These are phyloP conservation scores for Dasypolia templi DNA, from an alignment of 2,888 invertebrate species.

Conservation along the genomic window DNA sequence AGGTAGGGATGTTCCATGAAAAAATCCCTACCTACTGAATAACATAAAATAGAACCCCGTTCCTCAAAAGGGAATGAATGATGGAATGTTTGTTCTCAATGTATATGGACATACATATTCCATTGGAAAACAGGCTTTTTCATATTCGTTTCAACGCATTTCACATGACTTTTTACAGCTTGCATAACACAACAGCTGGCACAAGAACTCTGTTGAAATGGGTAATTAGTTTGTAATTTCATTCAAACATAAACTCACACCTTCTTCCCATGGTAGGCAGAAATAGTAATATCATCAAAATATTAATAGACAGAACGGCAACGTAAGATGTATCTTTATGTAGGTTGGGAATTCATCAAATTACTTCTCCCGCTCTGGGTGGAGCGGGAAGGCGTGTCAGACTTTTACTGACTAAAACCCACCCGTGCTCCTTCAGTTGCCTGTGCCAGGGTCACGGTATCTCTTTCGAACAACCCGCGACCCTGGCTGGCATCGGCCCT, in stretches of 20 bases:
- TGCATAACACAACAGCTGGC: not conserved
- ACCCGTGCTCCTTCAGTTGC: too few relatives aligned
- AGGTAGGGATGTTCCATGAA: not conserved
- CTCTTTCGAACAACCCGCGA: too few relatives aligned
- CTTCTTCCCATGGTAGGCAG: too few relatives aligned
- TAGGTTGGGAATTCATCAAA: too few relatives aligned
- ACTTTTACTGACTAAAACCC: too few relatives aligned
- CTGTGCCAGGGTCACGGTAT: too few relatives aligned
- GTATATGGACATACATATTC: slow-evolving; percentile 5
- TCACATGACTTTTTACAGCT: not conserved
- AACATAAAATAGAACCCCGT: not conserved
- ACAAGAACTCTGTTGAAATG: not conserved
- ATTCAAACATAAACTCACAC: not conserved
- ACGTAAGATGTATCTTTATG: too few relatives aligned
- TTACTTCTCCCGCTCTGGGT: too few relatives aligned
- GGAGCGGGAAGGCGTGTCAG: too few relatives aligned
- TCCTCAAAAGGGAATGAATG: slow-evolving; percentile 1
- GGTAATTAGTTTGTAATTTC: not conserved
- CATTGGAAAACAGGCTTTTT: slow-evolving; percentile 15
- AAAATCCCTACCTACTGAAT: not conserved
- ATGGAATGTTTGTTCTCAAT: slow-evolving; percentile 12
- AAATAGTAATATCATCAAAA: not conserved
- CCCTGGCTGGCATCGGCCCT: too few relatives aligned
- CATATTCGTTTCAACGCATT: slow-evolving; percentile 24
- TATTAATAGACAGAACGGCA: not conserved